Conservation (phyloP, 2,888 invertebrate species). For the Cremastinae sp. region DNA sequence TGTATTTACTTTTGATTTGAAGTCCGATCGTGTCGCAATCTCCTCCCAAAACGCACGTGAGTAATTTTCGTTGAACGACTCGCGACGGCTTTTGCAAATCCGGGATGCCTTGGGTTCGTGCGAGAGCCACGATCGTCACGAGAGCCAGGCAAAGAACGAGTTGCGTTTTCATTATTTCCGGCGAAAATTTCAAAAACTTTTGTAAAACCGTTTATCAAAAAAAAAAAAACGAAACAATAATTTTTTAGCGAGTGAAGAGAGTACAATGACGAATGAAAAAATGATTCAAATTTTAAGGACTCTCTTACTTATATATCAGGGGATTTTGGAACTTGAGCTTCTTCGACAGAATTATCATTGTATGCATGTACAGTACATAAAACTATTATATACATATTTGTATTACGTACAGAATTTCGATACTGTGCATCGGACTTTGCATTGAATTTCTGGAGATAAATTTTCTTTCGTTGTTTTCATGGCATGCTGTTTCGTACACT, state of each 20-base stretch:
- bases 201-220: neutral
- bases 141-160: constrained; percentile 33
- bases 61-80: constrained; percentile 78
- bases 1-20: constrained; percentile 83
- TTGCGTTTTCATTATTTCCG: constrained; percentile 45
- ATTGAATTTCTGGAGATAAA: no score
- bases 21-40: constrained; percentile 84
- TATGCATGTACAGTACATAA: no score
- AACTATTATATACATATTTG: no score
- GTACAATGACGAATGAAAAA: constrained; percentile 4
- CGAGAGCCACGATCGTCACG: constrained; percentile 22
- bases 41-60: constrained; percentile 83
- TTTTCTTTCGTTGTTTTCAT: no score
- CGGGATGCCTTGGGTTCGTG: constrained; percentile 60
- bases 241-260: neutral
- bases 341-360: no score
- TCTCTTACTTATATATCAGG: no score
- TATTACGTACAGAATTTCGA: no score
- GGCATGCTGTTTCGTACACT: no score
- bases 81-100: constrained; percentile 54
- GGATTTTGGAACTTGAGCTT: no score
- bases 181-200: neutral
- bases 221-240: no score
- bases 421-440: no score
- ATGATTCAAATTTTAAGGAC: no score